Evolutionary conservation across 2,113 vertebrate species (phyloP).

Genomic region (Orientallactaga bullata): DNA sequence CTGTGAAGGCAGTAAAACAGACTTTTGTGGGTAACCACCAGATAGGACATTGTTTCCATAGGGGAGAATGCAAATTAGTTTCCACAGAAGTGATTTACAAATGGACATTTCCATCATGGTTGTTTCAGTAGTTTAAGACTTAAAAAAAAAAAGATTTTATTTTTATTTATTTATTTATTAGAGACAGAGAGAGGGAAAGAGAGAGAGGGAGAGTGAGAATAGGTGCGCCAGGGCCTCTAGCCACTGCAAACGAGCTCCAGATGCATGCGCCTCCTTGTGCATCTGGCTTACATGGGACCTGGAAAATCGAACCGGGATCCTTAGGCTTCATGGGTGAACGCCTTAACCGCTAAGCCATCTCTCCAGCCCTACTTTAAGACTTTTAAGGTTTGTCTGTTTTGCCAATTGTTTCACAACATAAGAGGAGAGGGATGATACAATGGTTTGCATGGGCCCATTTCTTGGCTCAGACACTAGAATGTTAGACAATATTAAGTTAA

Average conservation of each 20-base stretch:
- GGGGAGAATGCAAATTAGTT: neutral
- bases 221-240: too few species aligned
- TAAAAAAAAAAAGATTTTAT: too few species aligned
- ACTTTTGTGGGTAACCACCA: slow-evolving; percentile 59
- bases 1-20: slow-evolving; percentile 56
- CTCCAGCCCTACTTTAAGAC: slow-evolving; percentile 3
- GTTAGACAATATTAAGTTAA: neutral
- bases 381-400: neutral
- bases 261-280: too few species aligned
- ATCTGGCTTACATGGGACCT: too few species aligned
- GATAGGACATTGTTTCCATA: slow-evolving; percentile 24
- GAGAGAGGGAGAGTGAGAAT: too few species aligned
- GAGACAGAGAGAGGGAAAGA: too few species aligned
- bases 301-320: too few species aligned
- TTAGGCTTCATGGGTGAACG: too few species aligned
- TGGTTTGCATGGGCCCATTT: neutral
- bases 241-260: too few species aligned
- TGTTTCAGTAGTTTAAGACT: slow-evolving; percentile 6
- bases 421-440: neutral
- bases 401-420: slow-evolving; percentile 14
- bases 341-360: too few species aligned
- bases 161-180: too few species aligned
- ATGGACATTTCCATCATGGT: neutral
- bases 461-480: neutral
- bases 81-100: slow-evolving; percentile 33